Evolutionary conservation across 2,888 invertebrate genomes (phyloP).

Genomic region (Cantharis rufa): DNA sequence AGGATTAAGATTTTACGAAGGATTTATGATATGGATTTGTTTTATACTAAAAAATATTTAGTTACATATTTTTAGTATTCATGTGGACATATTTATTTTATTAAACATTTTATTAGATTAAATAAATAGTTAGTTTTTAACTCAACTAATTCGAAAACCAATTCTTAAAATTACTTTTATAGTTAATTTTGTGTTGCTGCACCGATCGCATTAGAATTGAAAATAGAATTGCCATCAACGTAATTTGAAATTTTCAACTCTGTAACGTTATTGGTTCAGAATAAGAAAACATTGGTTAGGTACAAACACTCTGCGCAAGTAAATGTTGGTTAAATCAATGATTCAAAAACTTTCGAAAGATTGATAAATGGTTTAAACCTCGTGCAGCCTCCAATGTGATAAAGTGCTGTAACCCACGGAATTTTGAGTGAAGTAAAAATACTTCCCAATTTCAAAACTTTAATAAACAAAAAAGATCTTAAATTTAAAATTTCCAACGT

Average conservation of each 20-base stretch:
- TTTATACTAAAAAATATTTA: constrained; percentile 7
- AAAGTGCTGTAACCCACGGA: constrained; percentile 21
- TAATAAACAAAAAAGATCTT: constrained; percentile 17
- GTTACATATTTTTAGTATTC: neutral
- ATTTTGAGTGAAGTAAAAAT: constrained; percentile 16
- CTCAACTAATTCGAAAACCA: neutral
- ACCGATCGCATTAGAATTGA: constrained; percentile 20
- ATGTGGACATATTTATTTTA: neutral
- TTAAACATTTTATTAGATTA: no score
- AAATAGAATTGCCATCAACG: constrained; percentile 3
- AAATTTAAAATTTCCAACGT: neutral
- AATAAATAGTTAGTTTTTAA: no score
- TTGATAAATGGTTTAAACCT: constrained; percentile 30
- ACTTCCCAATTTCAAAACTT: constrained; percentile 15
- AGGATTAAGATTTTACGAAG: constrained; percentile 32
- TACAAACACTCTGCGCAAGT: constrained; percentile 21
- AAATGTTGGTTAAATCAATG: constrained; percentile 30
- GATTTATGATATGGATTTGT: constrained; percentile 30
- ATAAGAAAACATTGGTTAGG: constrained; percentile 19
- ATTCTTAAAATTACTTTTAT: neutral
- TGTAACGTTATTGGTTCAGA: constrained; percentile 14
- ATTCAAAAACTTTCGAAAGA: constrained; percentile 27
- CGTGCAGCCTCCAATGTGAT: constrained; percentile 25
- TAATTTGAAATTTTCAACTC: constrained; percentile 10
- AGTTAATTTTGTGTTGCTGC: neutral